Conservation (phyloP, 2,113 vertebrate species). For the Diglossa brunneiventris region DNA sequence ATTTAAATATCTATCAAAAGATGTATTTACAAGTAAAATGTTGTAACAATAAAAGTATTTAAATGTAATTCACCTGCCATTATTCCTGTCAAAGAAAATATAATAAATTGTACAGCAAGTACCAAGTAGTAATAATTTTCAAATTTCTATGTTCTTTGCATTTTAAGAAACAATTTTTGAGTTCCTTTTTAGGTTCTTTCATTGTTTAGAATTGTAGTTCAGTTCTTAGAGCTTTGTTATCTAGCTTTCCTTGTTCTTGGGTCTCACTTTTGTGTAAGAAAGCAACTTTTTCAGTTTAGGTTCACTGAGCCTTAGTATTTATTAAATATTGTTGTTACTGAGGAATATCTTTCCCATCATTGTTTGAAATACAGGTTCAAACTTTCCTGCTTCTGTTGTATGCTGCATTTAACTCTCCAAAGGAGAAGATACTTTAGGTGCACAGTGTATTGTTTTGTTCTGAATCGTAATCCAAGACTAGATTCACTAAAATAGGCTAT, state of each 20-base stretch:
- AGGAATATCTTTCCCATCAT: background rate
- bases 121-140: background rate
- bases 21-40: background rate
- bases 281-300: background rate
- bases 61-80: background rate
- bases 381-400: background rate
- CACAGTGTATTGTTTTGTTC: background rate
- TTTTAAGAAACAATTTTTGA: background rate
- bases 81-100: background rate
- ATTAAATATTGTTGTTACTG: background rate
- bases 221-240: background rate
- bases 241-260: background rate
- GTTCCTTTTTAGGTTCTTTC: background rate
- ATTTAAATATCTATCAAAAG: background rate
- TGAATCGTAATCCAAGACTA: background rate
- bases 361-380: background rate
- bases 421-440: background rate
- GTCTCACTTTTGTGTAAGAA: background rate
- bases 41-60: background rate
- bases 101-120: background rate
- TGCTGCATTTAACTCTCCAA: background rate
- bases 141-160: background rate
- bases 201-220: background rate
- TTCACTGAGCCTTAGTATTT: background rate
- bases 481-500: background rate